phyloP scores from a whole-genome alignment of 2,797 vertebrate genomes.

The Pogoniulus pusillus region DNA sequence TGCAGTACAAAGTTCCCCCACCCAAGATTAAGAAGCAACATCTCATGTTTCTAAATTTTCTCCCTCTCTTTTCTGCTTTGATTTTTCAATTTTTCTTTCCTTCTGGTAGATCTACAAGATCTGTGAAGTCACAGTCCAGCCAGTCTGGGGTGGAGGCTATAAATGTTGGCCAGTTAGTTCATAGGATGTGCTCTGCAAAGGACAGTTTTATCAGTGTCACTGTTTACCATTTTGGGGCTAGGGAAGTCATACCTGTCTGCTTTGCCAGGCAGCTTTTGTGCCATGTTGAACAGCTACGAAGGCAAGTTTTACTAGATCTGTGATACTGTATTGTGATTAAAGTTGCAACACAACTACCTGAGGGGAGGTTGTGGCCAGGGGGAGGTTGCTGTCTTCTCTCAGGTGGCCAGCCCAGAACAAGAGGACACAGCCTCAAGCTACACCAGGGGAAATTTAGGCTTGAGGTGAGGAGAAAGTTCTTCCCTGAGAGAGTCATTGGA shows the following conservation, averaged over 20 bases:
- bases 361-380: too few relatives aligned
- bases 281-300: conserved; percentile 1
- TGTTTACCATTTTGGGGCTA: background rate
- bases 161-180: conserved; percentile 20
- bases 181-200: background rate
- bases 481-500: too few relatives aligned
- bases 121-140: conserved; percentile 4
- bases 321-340: conserved; percentile 41
- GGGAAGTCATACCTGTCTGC: background rate
- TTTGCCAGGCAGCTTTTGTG: background rate
- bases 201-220: background rate
- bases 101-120: background rate
- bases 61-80: background rate
- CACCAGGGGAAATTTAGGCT: too few relatives aligned
- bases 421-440: too few relatives aligned
- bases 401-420: too few relatives aligned
- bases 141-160: background rate
- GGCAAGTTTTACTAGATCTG: background rate
- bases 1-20: background rate
- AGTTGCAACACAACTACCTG: conserved; percentile 47
- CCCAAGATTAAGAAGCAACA: background rate
- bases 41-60: background rate
- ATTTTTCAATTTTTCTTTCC: background rate
- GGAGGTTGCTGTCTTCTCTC: too few relatives aligned
- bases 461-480: too few relatives aligned